Conservation (phyloP, 2,888 invertebrate species). For the Gastracanthus pulcherrimus region DNA sequence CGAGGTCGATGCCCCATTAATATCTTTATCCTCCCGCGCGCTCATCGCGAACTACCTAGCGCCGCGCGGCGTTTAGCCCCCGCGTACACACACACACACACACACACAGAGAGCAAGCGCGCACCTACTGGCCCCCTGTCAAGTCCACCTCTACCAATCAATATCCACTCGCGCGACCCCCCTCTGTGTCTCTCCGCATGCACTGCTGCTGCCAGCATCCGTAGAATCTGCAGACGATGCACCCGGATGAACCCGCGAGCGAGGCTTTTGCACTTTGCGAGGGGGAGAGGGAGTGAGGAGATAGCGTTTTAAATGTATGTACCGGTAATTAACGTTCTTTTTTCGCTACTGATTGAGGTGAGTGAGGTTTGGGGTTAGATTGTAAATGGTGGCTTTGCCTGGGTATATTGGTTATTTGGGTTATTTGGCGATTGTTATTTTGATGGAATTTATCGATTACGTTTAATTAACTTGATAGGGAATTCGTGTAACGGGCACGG, state of each 20-base stretch:
- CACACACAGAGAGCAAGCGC: too few relatives aligned
- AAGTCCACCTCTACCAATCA: slow-evolving; percentile 65
- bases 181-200: slow-evolving; percentile 7
- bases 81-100: too few relatives aligned
- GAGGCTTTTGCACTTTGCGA: slow-evolving; percentile 20
- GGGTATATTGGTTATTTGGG: too few relatives aligned
- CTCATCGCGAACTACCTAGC: background rate
- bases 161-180: slow-evolving; percentile 61
- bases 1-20: slow-evolving; percentile 35
- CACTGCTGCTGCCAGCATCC: slow-evolving; percentile 36
- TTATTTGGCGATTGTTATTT: too few relatives aligned
- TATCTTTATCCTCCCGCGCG: slow-evolving; percentile 22
- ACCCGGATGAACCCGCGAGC: slow-evolving; percentile 56
- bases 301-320: too few relatives aligned
- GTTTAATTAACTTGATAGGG: too few relatives aligned
- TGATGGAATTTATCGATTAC: too few relatives aligned
- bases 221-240: slow-evolving; percentile 59
- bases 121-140: slow-evolving; percentile 57
- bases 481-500: too few relatives aligned
- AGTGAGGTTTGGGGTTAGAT: too few relatives aligned
- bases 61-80: slow-evolving; percentile 52
- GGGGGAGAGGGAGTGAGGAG: background rate
- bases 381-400: too few relatives aligned
- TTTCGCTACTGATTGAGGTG: too few relatives aligned
- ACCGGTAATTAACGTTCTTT: too few relatives aligned